Conservation (phyloP, 35 echinoderm and acorn worm species). For the Heliocidaris erythrogramma region DNA sequence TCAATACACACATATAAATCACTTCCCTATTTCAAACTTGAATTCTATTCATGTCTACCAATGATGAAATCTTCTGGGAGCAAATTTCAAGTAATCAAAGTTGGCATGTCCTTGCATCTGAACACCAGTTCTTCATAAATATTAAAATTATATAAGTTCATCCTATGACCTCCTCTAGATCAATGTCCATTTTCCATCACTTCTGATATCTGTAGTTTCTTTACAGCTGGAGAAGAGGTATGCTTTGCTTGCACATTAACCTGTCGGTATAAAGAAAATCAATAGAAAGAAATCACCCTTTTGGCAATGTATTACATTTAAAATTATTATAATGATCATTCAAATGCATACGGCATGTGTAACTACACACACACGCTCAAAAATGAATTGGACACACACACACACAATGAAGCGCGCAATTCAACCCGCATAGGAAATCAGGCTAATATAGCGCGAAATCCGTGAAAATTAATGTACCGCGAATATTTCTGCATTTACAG, state of each 20-base stretch:
- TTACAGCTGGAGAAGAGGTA: not conserved
- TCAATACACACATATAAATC: not conserved
- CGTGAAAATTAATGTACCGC: too few relatives aligned
- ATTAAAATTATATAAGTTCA: not conserved
- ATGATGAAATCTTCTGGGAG: not conserved
- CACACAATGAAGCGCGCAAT: too few relatives aligned
- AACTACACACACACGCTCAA: too few relatives aligned
- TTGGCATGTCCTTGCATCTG: not conserved
- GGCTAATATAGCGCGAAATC: too few relatives aligned
- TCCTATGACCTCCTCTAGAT: not conserved
- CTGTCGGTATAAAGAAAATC: not conserved
- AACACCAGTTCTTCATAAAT: not conserved
- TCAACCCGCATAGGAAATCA: too few relatives aligned
- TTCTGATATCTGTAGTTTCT: not conserved
- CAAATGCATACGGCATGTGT: too few relatives aligned
- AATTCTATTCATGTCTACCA: not conserved
- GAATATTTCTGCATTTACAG: too few relatives aligned
- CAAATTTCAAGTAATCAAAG: not conserved
- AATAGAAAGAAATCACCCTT: too few relatives aligned
- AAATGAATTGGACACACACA: too few relatives aligned
- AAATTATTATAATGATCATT: too few relatives aligned
- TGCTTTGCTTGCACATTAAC: not conserved
- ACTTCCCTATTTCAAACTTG: not conserved
- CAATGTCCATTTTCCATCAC: slow-evolving; percentile 10
- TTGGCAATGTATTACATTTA: too few relatives aligned